These are phyloP conservation scores for Cepaea hortensis DNA, from an alignment of 2,888 invertebrate species.

Conservation along the genomic window DNA sequence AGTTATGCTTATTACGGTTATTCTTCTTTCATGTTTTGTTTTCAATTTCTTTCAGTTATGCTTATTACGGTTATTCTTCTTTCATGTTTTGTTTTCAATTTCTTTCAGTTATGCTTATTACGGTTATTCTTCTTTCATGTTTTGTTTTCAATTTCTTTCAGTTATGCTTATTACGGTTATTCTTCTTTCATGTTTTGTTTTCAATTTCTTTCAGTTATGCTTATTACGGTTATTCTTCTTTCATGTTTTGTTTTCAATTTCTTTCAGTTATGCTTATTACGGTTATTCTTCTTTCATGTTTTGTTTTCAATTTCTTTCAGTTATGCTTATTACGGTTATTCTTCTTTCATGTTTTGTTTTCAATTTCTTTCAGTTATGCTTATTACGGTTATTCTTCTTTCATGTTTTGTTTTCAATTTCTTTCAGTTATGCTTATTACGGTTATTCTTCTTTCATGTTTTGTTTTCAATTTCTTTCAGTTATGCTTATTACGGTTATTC, in stretches of 20 bases:
- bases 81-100: neutral
- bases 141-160: too few relatives aligned
- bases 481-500: neutral
- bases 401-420: too few relatives aligned
- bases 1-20: neutral
- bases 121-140: neutral
- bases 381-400: neutral
- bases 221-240: neutral
- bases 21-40: neutral
- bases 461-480: too few relatives aligned
- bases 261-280: too few relatives aligned
- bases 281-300: neutral
- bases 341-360: neutral
- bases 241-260: neutral
- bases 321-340: neutral
- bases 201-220: too few relatives aligned
- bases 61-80: neutral
- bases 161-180: neutral
- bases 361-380: too few relatives aligned
- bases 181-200: neutral
- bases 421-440: too few relatives aligned
- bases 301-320: too few relatives aligned
- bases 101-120: too few relatives aligned
- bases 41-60: too few relatives aligned
- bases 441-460: neutral